phyloP scores from a whole-genome alignment of 2,113 vertebrate genomes.

The Porphyrio hochstetteri region DNA sequence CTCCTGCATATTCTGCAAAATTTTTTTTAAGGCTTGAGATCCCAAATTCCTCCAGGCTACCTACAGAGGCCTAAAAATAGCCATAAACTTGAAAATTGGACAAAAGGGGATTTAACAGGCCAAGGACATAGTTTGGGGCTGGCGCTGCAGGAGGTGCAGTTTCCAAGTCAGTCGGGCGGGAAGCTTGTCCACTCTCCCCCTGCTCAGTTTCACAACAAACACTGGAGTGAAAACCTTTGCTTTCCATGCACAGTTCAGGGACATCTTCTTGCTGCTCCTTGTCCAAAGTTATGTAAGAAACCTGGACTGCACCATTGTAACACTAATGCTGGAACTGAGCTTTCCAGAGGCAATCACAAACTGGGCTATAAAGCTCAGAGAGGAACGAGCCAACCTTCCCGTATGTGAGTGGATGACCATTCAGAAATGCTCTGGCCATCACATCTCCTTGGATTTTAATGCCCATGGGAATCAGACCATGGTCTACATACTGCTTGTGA shows the following conservation, averaged over 20 bases:
- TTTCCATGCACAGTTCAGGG: not conserved
- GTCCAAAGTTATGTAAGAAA: not conserved
- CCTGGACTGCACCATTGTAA: not conserved
- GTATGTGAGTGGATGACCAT: not conserved
- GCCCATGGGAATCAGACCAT: not conserved
- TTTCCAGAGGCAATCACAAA: not conserved
- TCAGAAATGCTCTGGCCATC: not conserved
- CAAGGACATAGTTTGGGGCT: not conserved
- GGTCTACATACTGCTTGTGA: not conserved
- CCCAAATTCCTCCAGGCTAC: slow-evolving; percentile 17
- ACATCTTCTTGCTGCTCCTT: not conserved
- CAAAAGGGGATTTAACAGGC: not conserved
- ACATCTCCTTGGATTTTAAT: not conserved
- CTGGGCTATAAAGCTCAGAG: not conserved
- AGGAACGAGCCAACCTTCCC: not conserved
- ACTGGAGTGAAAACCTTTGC: not conserved
- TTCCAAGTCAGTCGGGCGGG: not conserved
- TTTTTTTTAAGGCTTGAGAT: not conserved
- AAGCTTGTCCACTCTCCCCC: not conserved
- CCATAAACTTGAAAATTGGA: not conserved
- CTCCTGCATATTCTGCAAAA: not conserved
- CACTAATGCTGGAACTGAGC: accelerated
- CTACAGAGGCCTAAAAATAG: slow-evolving; percentile 41
- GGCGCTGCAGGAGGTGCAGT: accelerated
- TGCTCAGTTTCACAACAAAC: not conserved